Evolutionary conservation across 2,888 invertebrate genomes (phyloP), one percentile per base, ranked within the genome.

Genomic region (Drosophila mettleri): DNA sequence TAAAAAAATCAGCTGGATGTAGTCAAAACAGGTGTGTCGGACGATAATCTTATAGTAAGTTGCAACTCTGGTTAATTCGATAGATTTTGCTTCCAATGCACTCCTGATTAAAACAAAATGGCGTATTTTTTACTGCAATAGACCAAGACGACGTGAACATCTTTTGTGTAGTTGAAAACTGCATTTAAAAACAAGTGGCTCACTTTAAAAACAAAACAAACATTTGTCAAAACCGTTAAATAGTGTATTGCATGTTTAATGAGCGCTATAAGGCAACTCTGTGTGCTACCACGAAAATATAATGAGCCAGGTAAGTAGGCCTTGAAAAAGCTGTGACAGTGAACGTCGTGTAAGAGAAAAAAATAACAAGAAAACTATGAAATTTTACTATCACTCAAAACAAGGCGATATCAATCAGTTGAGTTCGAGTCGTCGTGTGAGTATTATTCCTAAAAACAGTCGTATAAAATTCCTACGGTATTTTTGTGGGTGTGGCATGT

Each of bases 221-320:
- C 71, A 86, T 86, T 84, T 43, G 43, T 57, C 51, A 68, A 49
- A 68, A 69, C 52, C 61, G 69, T 75, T 66, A 70, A 69, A 69
- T 75, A 86, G 86, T 79, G 79, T 78, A 86, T 86, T 89, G 80
- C 76, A 86, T 90, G 87, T 90, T 91, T 91, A 90, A 91, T 91
- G 91, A 88, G 85, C 90, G 89, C 90, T 83, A 81, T 65, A 89
- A 88, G 80, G 88, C 90, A 90, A 90, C 88, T 78, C 43, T 72
- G 74, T 81, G 85, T 90, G 81, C 86, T 85, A 85, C 86, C 74
- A 89, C 87, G 86, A 90, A 89, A 88, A 90, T 91, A 92, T 90
- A 90, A 92, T 92, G 92, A 92, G 89, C 90, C 92, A 92, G 92
- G 92, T 92, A 89, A 92, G 84, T 86, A 80, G 87, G 85, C 85